Base-by-base conservation (phyloP, 2,797 vertebrate species). In the Onychomys leucogaster region DNA sequence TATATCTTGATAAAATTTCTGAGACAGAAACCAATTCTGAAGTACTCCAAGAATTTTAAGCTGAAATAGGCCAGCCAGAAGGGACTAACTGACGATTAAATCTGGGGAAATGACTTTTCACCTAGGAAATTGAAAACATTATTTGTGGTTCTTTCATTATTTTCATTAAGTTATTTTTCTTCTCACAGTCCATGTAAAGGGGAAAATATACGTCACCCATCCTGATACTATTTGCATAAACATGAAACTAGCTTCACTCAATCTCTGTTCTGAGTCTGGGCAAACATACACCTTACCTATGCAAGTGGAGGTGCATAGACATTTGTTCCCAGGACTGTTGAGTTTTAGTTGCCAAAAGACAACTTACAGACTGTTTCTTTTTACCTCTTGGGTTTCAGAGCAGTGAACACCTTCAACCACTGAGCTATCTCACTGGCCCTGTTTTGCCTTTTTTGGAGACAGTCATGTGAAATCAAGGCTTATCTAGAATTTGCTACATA, bases 91-190 rank as follows among this genome's bases (percentile, higher is more conserved):
- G 77, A 96, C 21, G 75, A 49, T 86, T 41, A 73, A 71, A 94
- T 91, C 86, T 75, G 37, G 32, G 71, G 46, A 89, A 95, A 93
- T 43, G 76, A 88, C 89, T 91, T 90, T 55, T 87, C 37, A 80
- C 21, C 55, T 57, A 87, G 93, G 71, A 96, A 92, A 96, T 8
- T 67, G 76, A 93, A 96, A 95, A 90, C 61, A 61, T 89, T 13
- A 43, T 90, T 93, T 65, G 82, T 57, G 41, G 27, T 65, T 65
- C 81, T 95, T 94, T 95, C 49, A 89, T 91, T 95, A 90, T 91
- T 94, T 94, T 81, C 59, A 96, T 95, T 93, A 97, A 94, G 71
- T 65, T 49, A 49, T 49, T 94, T 94, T 94, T 84, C 86, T 89
- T 87, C 76, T 93, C 46, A 41, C 11, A 67, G 90, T 61, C 59